Evolutionary conservation across 2,888 invertebrate genomes (phyloP), one percentile per base, ranked within the genome.

Genomic region (Scaptomyza reducta): DNA sequence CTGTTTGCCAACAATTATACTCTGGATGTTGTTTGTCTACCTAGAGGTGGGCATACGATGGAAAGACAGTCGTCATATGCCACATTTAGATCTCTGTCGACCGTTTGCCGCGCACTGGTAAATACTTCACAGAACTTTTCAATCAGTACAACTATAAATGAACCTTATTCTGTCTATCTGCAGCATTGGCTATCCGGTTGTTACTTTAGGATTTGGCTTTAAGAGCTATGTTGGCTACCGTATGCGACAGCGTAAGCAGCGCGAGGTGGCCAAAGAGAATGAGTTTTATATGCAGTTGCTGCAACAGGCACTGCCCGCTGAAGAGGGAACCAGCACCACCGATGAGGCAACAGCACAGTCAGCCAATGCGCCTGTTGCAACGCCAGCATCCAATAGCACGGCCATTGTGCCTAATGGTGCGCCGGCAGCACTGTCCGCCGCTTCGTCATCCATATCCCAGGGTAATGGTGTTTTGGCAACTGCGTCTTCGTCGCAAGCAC

Each of bases 91-190:
- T 93, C 94, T 98, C 86, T 97, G 97, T 93, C 94, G 98, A 91
- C 98, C 98, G 79, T 97, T 99, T 92, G 98, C 98, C 84, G 98
- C 98, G 78, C 98, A 99, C 93, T 98, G 98, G 95, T 97, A 94
- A 92, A 94, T 54, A 16, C 2, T 6, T 4, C 11, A 9, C 4
- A 13, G 13, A 13, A 9, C 7, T 9, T 25, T 13, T 3, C 3
- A 13, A 31, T 10, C n/a, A 18, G 3, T 29, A n/a, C 22, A 9
- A 14, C 1, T 22, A 14, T 5, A 18, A 2, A 18, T 54, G 7
- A 56, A 5, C 3, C 29, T 29, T 14, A 7, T 13, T n/a, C 10
- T 66, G 5, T 22, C 3, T 22, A 4, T 22, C 92, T 94, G 77
- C 92, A 96, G 96, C 92, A 96, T 97, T 92, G 96, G 97, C 75